Evolutionary conservation across 2,888 invertebrate genomes (phyloP), one percentile per base, ranked within the genome.

Genomic region (Epistrophe grossulariae): DNA sequence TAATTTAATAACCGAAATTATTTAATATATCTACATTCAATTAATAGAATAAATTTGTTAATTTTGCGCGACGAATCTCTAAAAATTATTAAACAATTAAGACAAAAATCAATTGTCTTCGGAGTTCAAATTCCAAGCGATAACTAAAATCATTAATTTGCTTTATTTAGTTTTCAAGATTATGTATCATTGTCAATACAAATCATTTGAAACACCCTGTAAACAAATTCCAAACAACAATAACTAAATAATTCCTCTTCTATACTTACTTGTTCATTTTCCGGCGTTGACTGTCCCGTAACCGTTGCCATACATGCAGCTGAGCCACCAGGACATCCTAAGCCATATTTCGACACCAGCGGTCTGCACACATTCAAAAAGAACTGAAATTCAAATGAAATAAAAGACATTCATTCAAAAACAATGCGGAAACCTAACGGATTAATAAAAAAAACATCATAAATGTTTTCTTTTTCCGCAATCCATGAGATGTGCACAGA

Each of bases 341-440:
- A 90, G 84, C 91, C 91, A 90, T 90, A 92, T 90, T 91, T 91
- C 77, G 93, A 91, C 89, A 93, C 92, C 89, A 93, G 90, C 88
- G 93, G 93, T 88, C 92, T 91, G 89, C 93, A 93, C 77, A 93
- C 92, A 90, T 93, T 93, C 85, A 93, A 88, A 89, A 91, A 92
- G 89, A 92, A 91, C 92, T 92, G 89, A 60, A 87, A 68, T 84
- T 76, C 52, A 28, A 57, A 77, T 72, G 72, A 19, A 52, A 64
- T 28, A 66, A 48, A 59, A 60, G n/a, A n/a, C n/a, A n/a, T n/a
- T 24, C 71, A 45, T 76, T 59, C 10, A 68, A 60, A 48, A 35
- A 43, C 28, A 59, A 68, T 35, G 24, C 24, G 19, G 38, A 77
- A 38, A 57, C 52, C 60, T 24, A 68, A 57, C 17, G 40, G 38